phyloP scores from a whole-genome alignment of 2,888 invertebrate species.

The Drosophila rellima region DNA sequence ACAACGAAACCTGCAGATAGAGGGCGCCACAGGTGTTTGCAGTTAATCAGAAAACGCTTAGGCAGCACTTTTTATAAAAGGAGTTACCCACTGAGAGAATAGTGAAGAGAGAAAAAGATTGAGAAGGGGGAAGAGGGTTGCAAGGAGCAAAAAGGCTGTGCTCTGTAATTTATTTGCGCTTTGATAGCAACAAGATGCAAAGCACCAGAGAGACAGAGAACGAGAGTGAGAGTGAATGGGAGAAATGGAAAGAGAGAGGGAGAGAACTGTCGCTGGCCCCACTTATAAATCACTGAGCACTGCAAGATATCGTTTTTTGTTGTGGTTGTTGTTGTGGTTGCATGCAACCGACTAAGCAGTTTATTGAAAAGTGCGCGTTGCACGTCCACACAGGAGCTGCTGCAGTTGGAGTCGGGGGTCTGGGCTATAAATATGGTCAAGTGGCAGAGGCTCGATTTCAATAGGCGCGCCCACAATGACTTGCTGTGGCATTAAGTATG shows the following conservation, averaged over 20 bases:
- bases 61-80: slow-evolving; percentile 27
- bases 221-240: slow-evolving; percentile 7
- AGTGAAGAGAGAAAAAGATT: not conserved
- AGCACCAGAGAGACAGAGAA: slow-evolving; percentile 36
- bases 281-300: slow-evolving; percentile 71
- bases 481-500: slow-evolving; percentile 27
- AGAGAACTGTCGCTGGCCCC: slow-evolving; percentile 26
- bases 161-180: slow-evolving; percentile 77
- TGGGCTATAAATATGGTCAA: slow-evolving; percentile 59
- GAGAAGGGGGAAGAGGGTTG: no score
- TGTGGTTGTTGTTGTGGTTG: slow-evolving; percentile 27
- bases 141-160: slow-evolving; percentile 7
- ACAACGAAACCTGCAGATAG: not conserved
- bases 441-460: slow-evolving; percentile 46
- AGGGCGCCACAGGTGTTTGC: slow-evolving; percentile 44
- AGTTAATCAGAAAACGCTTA: slow-evolving; percentile 76
- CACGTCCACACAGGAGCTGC: slow-evolving; percentile 16
- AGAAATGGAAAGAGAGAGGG: slow-evolving; percentile 12
- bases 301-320: slow-evolving; percentile 44
- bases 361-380: slow-evolving; percentile 74
- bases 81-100: not conserved
- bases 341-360: slow-evolving; percentile 70
- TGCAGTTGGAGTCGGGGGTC: slow-evolving; percentile 1
- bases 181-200: slow-evolving; percentile 80
- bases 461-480: slow-evolving; percentile 56